Evolutionary conservation across 1,140 invertebrate species (phyloP).

Genomic region (Psix sp.): DNA sequence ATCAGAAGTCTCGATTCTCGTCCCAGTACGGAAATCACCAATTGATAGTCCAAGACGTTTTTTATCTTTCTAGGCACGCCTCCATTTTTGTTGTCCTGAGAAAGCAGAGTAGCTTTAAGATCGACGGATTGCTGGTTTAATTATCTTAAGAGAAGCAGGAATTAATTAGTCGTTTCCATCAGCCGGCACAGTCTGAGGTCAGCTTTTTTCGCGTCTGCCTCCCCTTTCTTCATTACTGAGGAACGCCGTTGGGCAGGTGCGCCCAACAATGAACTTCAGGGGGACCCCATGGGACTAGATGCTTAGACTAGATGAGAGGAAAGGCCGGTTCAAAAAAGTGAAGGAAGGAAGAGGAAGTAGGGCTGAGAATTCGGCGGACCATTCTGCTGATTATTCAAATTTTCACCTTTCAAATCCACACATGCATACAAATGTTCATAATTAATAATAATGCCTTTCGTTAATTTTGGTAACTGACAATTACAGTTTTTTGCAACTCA

Average conservation of each 20-base stretch:
- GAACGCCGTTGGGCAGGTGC: slow-evolving; percentile 59
- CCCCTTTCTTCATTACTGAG: slow-evolving; percentile 13
- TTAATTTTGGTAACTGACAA: too few relatives aligned
- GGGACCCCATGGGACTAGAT: slow-evolving; percentile 61
- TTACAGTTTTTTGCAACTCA: too few relatives aligned
- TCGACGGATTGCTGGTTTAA: slow-evolving; percentile 52
- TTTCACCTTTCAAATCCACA: not conserved
- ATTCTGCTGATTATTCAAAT: not conserved
- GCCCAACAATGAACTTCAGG: slow-evolving; percentile 46
- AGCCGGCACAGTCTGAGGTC: slow-evolving; percentile 50
- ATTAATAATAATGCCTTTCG: too few relatives aligned
- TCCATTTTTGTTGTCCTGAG: slow-evolving; percentile 43
- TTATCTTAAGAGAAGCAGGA: slow-evolving; percentile 60
- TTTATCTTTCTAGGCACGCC: slow-evolving; percentile 24
- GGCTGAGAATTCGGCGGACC: slow-evolving; percentile 39
- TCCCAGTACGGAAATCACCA: not conserved
- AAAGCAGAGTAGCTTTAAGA: slow-evolving; percentile 46
- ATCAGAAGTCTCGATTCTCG: slow-evolving; percentile 7
- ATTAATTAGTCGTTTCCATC: slow-evolving; percentile 65
- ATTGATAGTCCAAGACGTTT: slow-evolving; percentile 13
- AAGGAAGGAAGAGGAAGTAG: slow-evolving; percentile 26
- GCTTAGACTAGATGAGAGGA: slow-evolving; percentile 32
- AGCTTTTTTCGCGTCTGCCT: slow-evolving; percentile 43
- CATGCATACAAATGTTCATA: too few relatives aligned
- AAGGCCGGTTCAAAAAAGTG: slow-evolving; percentile 2